A percentile compares a stretch with the other conserved stretches of the same genome.
Evolutionary conservation across 2,888 invertebrate genomes (phyloP).

Genomic region (Melitaea athalia): DNA sequence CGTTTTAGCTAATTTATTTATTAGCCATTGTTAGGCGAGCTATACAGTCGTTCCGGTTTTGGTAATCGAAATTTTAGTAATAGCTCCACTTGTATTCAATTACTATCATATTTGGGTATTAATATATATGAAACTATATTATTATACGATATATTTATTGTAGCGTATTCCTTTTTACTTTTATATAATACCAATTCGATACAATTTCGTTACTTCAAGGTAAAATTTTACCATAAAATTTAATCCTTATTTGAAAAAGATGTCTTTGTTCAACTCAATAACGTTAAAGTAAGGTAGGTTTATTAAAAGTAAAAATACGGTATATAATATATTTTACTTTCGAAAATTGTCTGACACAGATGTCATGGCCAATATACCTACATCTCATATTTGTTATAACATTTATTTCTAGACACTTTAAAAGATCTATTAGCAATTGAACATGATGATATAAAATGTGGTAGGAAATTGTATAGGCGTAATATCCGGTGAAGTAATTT

Average conservation of each 20-base stretch:
- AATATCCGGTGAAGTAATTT: slow-evolving; percentile 19
- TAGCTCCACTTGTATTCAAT: slow-evolving; percentile 23
- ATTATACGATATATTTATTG: not conserved
- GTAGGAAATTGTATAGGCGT: slow-evolving; percentile 16
- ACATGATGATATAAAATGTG: not conserved
- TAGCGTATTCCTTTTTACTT: no score
- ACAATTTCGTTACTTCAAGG: no score
- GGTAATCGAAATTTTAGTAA: slow-evolving; percentile 26
- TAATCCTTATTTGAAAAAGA: no score
- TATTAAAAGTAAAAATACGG: no score
- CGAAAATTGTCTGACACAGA: no score
- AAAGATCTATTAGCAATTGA: not conserved
- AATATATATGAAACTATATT: not conserved
- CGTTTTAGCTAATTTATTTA: slow-evolving; percentile 47
- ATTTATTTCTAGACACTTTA: not conserved
- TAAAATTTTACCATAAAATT: no score
- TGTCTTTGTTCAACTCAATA: no score
- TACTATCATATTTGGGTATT: slow-evolving; percentile 26
- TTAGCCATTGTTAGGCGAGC: slow-evolving; percentile 46
- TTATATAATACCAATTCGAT: no score
- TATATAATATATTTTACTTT: no score
- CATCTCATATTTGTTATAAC: not conserved
- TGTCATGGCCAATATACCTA: no score
- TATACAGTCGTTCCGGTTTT: slow-evolving; percentile 33
- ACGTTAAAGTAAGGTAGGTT: no score